Evolutionary conservation across 2,888 invertebrate species (phyloP).

Genomic region (Xanthorhoe designata): DNA sequence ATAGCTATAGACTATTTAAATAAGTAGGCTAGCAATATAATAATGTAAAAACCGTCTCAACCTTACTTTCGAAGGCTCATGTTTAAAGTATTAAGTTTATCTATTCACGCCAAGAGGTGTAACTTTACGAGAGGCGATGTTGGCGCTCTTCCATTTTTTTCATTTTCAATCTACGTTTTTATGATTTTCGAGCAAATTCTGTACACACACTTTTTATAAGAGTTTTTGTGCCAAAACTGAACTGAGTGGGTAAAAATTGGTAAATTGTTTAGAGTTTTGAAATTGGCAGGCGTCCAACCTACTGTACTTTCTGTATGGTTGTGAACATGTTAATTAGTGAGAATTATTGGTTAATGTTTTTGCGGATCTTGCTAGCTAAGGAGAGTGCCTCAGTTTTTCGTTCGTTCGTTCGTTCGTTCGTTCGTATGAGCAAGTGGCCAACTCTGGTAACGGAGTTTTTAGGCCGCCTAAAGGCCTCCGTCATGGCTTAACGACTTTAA

Average conservation of each 20-base stretch:
- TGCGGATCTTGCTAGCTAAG: neutral
- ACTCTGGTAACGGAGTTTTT: too few relatives aligned
- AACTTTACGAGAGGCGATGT: conserved; percentile 12
- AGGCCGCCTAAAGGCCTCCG: too few relatives aligned
- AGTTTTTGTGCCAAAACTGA: conserved; percentile 14
- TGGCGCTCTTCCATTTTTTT: conserved; percentile 27
- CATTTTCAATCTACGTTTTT: conserved; percentile 28
- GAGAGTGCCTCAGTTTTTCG: too few relatives aligned
- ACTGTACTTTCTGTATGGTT: neutral
- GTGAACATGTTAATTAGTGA: conserved; percentile 18
- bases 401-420: too few relatives aligned
- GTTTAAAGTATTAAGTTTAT: conserved; percentile 11
- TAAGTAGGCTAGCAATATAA: too few relatives aligned
- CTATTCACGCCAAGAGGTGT: neutral
- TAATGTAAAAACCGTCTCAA: neutral
- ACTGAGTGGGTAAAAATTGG: conserved; percentile 9
- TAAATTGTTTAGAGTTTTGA: conserved; percentile 11
- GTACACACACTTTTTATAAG: conserved; percentile 7
- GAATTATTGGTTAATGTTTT: conserved; percentile 11
- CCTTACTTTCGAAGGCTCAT: conserved; percentile 5
- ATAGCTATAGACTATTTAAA: too few relatives aligned
- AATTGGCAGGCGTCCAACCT: conserved; percentile 12
- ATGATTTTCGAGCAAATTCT: conserved; percentile 20
- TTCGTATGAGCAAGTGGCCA: too few relatives aligned
- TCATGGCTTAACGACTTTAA: too few relatives aligned